A percentile compares a stretch with the other conserved stretches of the same genome.
These are phyloP conservation scores for Eurois occulta DNA, from an alignment of 2,888 invertebrate genomes.

Conservation along the genomic window DNA sequence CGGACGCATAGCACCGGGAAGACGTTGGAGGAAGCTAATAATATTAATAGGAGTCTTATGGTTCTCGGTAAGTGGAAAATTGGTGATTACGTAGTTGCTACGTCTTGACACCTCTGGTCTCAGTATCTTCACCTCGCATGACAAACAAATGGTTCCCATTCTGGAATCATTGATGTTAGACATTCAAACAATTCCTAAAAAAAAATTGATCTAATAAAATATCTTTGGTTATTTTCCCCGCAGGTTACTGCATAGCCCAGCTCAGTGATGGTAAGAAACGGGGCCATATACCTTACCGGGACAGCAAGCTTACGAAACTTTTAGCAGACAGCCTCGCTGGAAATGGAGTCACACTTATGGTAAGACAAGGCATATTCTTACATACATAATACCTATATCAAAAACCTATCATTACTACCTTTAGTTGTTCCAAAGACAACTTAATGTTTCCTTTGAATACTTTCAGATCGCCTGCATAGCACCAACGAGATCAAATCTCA, in stretches of 20 bases:
- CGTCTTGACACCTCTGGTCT: no score
- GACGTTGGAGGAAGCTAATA: slow-evolving; percentile 98
- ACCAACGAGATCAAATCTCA: slow-evolving; percentile 95
- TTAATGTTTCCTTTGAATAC: not conserved
- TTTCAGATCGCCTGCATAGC: slow-evolving; percentile 97
- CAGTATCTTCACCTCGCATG: no score
- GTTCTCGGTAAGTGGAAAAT: slow-evolving; percentile 96
- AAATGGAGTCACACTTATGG: slow-evolving; percentile 98
- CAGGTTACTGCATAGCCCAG: slow-evolving; percentile 98
- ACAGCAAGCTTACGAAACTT: slow-evolving; percentile 98
- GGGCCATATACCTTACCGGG: slow-evolving; percentile 98
- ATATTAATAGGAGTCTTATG: slow-evolving; percentile 98
- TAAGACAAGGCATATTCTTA: slow-evolving; percentile 71
- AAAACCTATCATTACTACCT: not conserved
- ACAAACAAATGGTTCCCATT: no score
- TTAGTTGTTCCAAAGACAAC: not conserved
- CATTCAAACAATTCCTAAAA: no score
- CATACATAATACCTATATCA: not conserved
- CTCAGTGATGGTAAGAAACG: slow-evolving; percentile 95
- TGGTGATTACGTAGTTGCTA: no score
- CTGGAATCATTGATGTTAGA: no score
- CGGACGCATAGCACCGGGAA: slow-evolving; percentile 96
- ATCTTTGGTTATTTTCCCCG: no score
- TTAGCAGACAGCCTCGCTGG: slow-evolving; percentile 98
- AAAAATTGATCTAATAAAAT: no score